A percentile compares a stretch with the other conserved stretches of the same genome.
These are phyloP conservation scores for Casuarius casuarius DNA, from an alignment of 2,113 vertebrate species.

Conservation along the genomic window DNA sequence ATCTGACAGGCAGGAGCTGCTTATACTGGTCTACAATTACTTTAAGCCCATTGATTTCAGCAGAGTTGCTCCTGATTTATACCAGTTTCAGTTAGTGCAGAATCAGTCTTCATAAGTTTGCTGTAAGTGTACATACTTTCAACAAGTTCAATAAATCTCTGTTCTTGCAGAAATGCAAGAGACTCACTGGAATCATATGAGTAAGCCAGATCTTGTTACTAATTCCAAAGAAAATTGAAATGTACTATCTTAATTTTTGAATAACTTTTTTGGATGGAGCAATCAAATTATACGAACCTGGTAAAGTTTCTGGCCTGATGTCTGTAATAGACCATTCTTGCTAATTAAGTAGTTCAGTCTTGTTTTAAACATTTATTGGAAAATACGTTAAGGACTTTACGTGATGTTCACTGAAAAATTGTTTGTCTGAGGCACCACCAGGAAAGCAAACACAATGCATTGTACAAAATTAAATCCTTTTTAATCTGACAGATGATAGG, in stretches of 20 bases:
- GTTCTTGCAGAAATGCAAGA: neutral
- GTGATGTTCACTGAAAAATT: neutral
- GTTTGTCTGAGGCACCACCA: neutral
- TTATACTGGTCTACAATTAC: neutral
- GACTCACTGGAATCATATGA: neutral
- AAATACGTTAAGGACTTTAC: neutral
- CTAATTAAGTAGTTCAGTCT: neutral
- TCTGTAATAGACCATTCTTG: neutral
- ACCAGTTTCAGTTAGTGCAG: neutral
- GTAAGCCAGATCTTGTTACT: neutral
- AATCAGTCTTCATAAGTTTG: neutral
- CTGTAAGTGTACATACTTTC: neutral
- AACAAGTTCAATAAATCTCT: neutral
- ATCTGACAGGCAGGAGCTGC: neutral
- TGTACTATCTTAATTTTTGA: neutral
- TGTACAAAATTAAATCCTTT: neutral
- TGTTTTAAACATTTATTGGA: neutral
- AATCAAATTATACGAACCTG: neutral
- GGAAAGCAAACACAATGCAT: neutral
- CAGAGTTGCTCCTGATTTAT: neutral
- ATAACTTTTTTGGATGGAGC: neutral
- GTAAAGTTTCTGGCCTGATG: neutral
- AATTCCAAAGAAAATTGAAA: neutral
- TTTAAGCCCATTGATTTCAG: neutral
- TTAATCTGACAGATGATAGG: neutral